Conservation (phyloP, 2,888 invertebrate species). For the Lasioglossum lativentre region DNA sequence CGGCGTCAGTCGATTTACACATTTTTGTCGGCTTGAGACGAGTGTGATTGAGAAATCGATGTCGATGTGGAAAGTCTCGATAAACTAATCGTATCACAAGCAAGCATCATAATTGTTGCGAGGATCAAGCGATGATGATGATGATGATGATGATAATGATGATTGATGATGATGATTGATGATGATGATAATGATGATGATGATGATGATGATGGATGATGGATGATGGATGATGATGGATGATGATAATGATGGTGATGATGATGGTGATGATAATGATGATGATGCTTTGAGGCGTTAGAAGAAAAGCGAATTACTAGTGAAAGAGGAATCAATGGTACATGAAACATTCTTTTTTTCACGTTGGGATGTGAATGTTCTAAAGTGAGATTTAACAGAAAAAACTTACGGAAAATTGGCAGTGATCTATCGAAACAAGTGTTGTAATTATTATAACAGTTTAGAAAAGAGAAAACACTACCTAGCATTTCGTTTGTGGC, state of each 20-base stretch:
- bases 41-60: conserved; percentile 47
- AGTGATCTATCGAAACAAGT: conserved; percentile 50
- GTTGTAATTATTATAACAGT: conserved; percentile 56
- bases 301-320: conserved; percentile 34
- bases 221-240: no score
- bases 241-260: neutral
- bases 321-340: conserved; percentile 33
- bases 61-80: conserved; percentile 47
- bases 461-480: conserved; percentile 41
- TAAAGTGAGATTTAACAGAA: conserved; percentile 23
- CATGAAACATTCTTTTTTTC: conserved; percentile 30
- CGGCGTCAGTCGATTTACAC: conserved; percentile 54
- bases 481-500: conserved; percentile 50
- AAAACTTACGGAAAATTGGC: conserved; percentile 59
- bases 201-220: conserved; percentile 42
- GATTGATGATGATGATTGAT: conserved; percentile 49
- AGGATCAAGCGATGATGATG: conserved; percentile 36
- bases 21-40: conserved; percentile 53
- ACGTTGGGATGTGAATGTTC: conserved; percentile 33
- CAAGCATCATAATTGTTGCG: conserved; percentile 51
- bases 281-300: conserved; percentile 45
- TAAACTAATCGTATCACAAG: conserved; percentile 43
- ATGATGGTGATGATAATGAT: conserved; percentile 2
- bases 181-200: neutral
- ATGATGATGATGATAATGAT: conserved; percentile 26